Percentiles rank a stretch among this genome's conserved stretches.
phyloP scores from a whole-genome alignment of 2,797 vertebrate species.

The Halcyon smyrnensis region DNA sequence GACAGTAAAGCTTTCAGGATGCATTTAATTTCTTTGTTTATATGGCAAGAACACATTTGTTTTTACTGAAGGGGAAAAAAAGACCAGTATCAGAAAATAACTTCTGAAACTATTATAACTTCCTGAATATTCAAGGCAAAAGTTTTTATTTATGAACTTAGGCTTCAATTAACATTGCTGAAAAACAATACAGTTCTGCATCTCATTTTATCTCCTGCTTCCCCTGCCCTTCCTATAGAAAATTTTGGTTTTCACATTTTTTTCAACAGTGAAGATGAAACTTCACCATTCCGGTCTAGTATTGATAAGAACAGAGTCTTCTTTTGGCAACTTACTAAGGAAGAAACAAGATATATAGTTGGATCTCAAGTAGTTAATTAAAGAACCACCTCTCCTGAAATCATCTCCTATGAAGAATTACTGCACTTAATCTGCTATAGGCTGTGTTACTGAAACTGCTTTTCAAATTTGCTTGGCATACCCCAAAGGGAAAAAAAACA shows the following conservation, averaged over 20 bases:
- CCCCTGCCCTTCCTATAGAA: accelerated
- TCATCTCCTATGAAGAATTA: neutral
- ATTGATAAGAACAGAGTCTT: neutral
- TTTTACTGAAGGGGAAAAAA: neutral
- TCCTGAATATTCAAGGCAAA: neutral
- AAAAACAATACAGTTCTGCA: neutral
- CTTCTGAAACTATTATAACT: neutral
- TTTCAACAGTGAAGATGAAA: neutral
- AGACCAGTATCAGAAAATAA: neutral
- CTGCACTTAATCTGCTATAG: neutral
- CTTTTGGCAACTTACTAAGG: neutral
- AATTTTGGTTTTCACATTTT: neutral
- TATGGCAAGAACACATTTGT: neutral
- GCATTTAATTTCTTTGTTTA: neutral
- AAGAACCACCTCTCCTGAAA: neutral
- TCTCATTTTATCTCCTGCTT: neutral
- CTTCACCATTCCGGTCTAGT: neutral
- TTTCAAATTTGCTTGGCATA: neutral
- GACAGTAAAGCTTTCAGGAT: neutral
- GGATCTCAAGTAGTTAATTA: neutral
- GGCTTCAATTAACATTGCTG: neutral
- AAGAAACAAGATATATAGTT: neutral
- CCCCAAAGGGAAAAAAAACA: neutral
- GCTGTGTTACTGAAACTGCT: neutral
- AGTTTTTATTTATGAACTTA: neutral